Evolutionary conservation across 2,113 vertebrate species (phyloP), one percentile per base, ranked within the genome.

Genomic region (Microcebus lehilahytsara): DNA sequence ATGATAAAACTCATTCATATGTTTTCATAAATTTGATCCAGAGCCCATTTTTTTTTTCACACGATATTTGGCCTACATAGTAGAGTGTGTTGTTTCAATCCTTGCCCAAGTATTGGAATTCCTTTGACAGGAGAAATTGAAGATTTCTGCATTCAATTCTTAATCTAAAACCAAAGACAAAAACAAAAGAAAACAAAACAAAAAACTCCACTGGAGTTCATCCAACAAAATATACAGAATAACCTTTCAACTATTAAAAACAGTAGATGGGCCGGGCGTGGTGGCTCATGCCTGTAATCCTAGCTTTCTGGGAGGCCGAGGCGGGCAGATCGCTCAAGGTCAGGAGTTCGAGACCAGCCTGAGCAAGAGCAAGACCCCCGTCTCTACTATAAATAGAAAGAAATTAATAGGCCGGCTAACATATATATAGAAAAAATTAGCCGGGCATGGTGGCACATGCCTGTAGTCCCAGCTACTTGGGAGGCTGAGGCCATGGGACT

Each of bases 131-230:
- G 12, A 83, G 34, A 89, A 83, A 78, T 6, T 58, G 23, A 11
- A 77, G 53, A 60, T 95, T 64, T 85, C 72, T 84, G 56, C 85
- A 58, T 91, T 95, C 87, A 62, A 58, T 87, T 96, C 85, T 75
- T 75, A 84, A 84, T 13, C 40, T 51, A 83, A 91, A 97, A 74
- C 60, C 75, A 93, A 86, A 84, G 14, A 74, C 46, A 1, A 16
- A 30, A 60, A 34, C 13, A 27, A 27, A 12, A 83, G 32, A 58
- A 22, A 58, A 7, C 56, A 58, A 64, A 64, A 64, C 53, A 34
- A 27, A 30, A 92, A 85, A 11, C 27, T 64, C 62, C 62, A 64
- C 62, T 64, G 30, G 46, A 60, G 6, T 72, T 53, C 30, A 66
- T 58, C 11, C 37, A 85, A 93, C 23, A 75, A 93, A 60, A 85